phyloP scores from a whole-genome alignment of 2,797 vertebrate genomes.

The Notoglanidium macrostoma region DNA sequence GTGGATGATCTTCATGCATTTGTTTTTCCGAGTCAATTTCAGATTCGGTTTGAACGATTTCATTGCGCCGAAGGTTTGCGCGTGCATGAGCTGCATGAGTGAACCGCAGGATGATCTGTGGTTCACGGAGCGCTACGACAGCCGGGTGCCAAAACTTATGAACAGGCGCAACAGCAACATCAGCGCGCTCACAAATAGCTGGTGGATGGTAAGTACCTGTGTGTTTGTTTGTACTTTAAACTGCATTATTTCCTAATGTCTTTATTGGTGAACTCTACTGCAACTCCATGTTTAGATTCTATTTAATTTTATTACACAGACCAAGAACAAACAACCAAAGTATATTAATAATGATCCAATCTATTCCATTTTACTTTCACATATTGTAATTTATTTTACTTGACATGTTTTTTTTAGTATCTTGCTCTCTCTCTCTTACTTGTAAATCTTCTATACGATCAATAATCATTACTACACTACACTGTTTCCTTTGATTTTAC shows the following conservation, averaged over 20 bases:
- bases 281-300: background rate
- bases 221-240: background rate
- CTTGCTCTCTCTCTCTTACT: too few species aligned
- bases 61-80: background rate
- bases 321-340: background rate
- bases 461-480: too few species aligned
- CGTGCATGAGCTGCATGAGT: background rate
- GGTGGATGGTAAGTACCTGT: background rate
- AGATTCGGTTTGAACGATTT: background rate
- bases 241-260: too few species aligned
- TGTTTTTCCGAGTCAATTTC: background rate
- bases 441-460: too few species aligned
- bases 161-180: background rate
- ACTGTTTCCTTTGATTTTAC: too few species aligned
- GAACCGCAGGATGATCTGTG: background rate
- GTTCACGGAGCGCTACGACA: constrained; percentile 1
- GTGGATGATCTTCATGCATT: background rate
- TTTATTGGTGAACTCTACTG: background rate
- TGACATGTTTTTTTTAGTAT: background rate
- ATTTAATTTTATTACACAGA: background rate
- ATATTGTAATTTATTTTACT: too few species aligned
- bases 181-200: background rate
- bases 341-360: background rate
- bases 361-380: background rate
- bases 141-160: constrained; percentile 11